Evolutionary conservation across 2,797 vertebrate genomes (phyloP), one percentile per base, ranked within the genome.

Genomic region (Myripristis jacobus): DNA sequence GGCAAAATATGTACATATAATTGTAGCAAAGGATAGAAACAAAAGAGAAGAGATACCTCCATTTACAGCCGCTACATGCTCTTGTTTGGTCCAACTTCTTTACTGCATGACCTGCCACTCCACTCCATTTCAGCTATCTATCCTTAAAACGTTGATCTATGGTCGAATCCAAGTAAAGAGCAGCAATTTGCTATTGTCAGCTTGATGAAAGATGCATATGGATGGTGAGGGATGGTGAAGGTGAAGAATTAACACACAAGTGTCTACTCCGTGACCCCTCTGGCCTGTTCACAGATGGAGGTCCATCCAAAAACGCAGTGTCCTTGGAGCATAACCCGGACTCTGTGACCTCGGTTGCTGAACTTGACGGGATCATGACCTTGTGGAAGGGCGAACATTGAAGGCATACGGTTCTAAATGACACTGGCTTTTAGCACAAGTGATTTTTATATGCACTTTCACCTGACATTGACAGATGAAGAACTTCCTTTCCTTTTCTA

Each of bases 351-450:
- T 1, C 51, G 84, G 77, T 86, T 75, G 64, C 36, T 87, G 83
- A 87, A 87, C 87, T 75, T 83, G 85, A 78, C 83, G 65, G 70
- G 84, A 77, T 50, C 56, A 27, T 9, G 75, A 87, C 90, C 83
- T 87, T 22, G 31, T 58, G 31, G 51, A 85, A 77, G 79, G 90
- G 84, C 80, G 58, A 86, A 76, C 73, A 56, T 25, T 29, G 65
- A 62, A 75, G 82, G 77, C 74, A 75, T 68, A 31, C 62, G 82
- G 83, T 81, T 64, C 36, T 24, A 18, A 27, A 18, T 77, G 81
- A 81, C 75, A 76, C 74, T 69, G 78, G 84, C 86, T 88, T 87
- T 89, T 87, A 83, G 70, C 62, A 61, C 65, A 59, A 88, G 79
- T 85, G 79, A 68, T 80, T 91, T 68, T 34, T 19, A 58, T 56